Conservation (phyloP, 2,888 invertebrate species). For the Cephus pygmeus region DNA sequence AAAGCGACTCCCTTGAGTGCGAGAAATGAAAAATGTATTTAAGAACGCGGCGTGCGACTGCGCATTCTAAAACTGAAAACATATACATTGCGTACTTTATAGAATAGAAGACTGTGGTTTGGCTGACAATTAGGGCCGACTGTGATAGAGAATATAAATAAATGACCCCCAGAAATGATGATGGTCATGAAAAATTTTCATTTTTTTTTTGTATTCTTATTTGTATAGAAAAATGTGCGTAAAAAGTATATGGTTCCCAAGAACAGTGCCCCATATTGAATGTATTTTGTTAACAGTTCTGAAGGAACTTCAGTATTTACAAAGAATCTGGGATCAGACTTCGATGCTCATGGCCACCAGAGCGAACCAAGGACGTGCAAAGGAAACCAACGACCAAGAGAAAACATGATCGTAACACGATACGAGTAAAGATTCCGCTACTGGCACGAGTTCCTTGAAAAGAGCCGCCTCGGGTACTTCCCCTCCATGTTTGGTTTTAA, state of each 20-base stretch:
- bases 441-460: neutral
- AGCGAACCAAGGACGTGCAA: slow-evolving; percentile 22
- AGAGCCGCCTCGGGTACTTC: neutral
- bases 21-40: neutral
- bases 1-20: too few relatives aligned
- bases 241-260: neutral
- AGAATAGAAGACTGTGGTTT: slow-evolving; percentile 44
- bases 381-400: slow-evolving; percentile 1
- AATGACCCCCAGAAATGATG: slow-evolving; percentile 9
- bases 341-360: slow-evolving; percentile 18
- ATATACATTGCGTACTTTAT: slow-evolving; percentile 22
- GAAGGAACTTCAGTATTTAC: neutral
- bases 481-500: neutral
- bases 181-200: neutral
- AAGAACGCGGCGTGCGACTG: neutral
- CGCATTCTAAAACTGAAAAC: neutral
- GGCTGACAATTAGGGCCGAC: slow-evolving; percentile 35
- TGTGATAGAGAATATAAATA: slow-evolving; percentile 37
- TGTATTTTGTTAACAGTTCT: neutral
- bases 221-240: neutral
- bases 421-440: neutral
- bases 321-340: neutral
- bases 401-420: slow-evolving; percentile 1
- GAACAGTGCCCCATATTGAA: neutral
- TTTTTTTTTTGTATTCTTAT: neutral